Base-by-base conservation (phyloP, 2,113 vertebrate genomes). In the Chaetura pelagica region DNA sequence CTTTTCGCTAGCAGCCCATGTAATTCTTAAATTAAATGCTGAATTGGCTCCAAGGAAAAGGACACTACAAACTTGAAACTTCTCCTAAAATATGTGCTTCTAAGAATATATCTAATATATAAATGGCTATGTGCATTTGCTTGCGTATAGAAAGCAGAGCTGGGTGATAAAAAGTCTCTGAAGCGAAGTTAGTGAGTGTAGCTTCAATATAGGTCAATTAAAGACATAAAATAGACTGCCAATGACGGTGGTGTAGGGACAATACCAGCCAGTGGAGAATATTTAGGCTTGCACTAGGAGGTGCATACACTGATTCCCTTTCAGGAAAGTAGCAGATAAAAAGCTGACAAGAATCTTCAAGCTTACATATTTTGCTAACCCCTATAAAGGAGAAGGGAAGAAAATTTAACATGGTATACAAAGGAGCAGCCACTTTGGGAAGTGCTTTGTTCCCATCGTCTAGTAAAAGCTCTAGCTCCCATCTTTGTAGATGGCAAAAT, bases 231-330 rank as follows among this genome's bases (percentile, higher is more conserved):
- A 71, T 0, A 46, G 69, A 62, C 58, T 68, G 32, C 27, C 26
- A 7, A 0, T 7, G 6, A 77, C 29, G 46, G 49, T 27, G 23
- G 21, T 21, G 23, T 1, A 0, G 52, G 57, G 57, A 91, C 1
- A 4, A 27, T 68, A 81, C 32, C 73, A 61, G 14, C 10, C 21
- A 29, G 17, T 32, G 26, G 16, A 15, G 62, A 80, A 62, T 0
- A 7, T 49, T 61, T 26, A 68, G 32, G n/a, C 29, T 94, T 26
- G 3, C 3, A 9, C 44, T 14, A 30, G 23, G 26, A 89, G 40
- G 22, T 17, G 4, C 26, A 40, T 48, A 32, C n/a, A 9, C 1
- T 6, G 10, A 38, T 12, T 61, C 35, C 9, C 24, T 73, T 48
- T 44, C 1, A 13, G 19, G 44, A 92, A 62, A 89, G 75, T 23